phyloP scores from a whole-genome alignment of 2,113 vertebrate species.

The Ascaphus truei region DNA sequence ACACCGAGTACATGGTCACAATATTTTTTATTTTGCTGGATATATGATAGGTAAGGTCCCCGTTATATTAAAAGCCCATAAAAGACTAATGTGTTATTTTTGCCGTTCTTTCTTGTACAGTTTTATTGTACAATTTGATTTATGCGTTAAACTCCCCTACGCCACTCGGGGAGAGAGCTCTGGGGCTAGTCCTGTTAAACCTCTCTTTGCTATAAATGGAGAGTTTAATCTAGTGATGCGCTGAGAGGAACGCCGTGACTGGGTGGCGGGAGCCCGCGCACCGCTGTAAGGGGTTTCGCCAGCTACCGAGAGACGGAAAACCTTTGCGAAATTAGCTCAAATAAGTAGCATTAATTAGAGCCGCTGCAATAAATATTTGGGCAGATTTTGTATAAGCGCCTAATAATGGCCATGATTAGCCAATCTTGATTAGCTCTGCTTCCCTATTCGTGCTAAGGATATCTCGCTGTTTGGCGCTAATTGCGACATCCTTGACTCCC shows the following conservation, averaged over 20 bases:
- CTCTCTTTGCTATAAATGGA: too few relatives aligned
- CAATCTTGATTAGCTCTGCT: too few relatives aligned
- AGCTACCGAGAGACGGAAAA: too few relatives aligned
- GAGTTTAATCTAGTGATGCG: not conserved
- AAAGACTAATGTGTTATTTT: not conserved
- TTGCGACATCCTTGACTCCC: too few relatives aligned
- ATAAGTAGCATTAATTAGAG: not conserved
- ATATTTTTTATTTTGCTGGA: slow-evolving; percentile 7
- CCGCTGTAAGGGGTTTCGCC: too few relatives aligned
- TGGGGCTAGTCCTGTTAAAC: too few relatives aligned
- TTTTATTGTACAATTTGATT: slow-evolving; percentile 28
- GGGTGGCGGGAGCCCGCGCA: too few relatives aligned
- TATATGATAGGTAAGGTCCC: not conserved
- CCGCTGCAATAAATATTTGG: not conserved
- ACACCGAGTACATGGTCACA: not conserved
- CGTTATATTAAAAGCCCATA: not conserved
- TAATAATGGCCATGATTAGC: too few relatives aligned
- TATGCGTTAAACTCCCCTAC: not conserved
- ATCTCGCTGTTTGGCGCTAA: too few relatives aligned
- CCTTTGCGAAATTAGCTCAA: not conserved
- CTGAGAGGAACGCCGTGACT: too few relatives aligned
- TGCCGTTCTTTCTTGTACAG: slow-evolving; percentile 19
- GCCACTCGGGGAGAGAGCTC: not conserved
- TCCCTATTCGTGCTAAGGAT: too few relatives aligned
- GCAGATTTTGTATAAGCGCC: too few relatives aligned